Evolutionary conservation across 2,888 invertebrate species (phyloP).

Genomic region (Sericinus montela): DNA sequence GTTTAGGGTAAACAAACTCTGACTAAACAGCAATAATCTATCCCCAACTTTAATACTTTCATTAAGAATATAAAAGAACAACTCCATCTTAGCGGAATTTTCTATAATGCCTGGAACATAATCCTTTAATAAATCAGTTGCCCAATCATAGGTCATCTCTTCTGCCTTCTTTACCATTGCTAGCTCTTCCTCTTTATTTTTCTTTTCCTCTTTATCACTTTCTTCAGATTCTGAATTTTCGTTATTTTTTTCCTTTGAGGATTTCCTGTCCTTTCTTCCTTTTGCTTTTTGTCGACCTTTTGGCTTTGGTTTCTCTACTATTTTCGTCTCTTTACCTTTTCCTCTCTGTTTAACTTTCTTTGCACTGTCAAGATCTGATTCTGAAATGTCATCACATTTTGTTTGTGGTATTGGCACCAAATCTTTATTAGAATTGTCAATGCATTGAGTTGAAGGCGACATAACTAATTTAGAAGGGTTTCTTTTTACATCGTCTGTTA

Average conservation of each 20-base stretch:
- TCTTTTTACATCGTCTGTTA: slow-evolving; percentile 59
- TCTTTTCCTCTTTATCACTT: slow-evolving; percentile 79
- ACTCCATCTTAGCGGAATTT: slow-evolving; percentile 96
- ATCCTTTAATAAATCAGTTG: slow-evolving; percentile 88
- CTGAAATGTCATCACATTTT: slow-evolving; percentile 34
- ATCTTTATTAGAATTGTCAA: slow-evolving; percentile 29
- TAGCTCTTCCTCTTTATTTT: slow-evolving; percentile 78
- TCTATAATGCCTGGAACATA: slow-evolving; percentile 94
- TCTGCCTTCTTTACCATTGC: slow-evolving; percentile 84
- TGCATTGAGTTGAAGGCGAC: slow-evolving; percentile 28
- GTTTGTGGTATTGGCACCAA: slow-evolving; percentile 29
- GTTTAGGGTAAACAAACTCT: slow-evolving; percentile 96
- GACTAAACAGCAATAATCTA: slow-evolving; percentile 95
- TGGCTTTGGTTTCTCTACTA: slow-evolving; percentile 48
- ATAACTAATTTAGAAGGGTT: slow-evolving; percentile 24
- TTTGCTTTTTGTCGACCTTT: slow-evolving; percentile 63
- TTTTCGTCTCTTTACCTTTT: slow-evolving; percentile 53
- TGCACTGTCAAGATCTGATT: slow-evolving; percentile 52
- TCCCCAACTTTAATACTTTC: slow-evolving; percentile 93
- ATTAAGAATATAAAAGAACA: slow-evolving; percentile 94
- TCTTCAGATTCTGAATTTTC: slow-evolving; percentile 77
- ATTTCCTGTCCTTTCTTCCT: slow-evolving; percentile 64
- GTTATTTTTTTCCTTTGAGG: slow-evolving; percentile 74
- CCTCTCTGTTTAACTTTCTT: slow-evolving; percentile 52
- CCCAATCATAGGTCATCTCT: slow-evolving; percentile 94